Evolutionary conservation across 2,888 invertebrate genomes (phyloP), one percentile per base, ranked within the genome.

Genomic region (Xanthia icteritia): DNA sequence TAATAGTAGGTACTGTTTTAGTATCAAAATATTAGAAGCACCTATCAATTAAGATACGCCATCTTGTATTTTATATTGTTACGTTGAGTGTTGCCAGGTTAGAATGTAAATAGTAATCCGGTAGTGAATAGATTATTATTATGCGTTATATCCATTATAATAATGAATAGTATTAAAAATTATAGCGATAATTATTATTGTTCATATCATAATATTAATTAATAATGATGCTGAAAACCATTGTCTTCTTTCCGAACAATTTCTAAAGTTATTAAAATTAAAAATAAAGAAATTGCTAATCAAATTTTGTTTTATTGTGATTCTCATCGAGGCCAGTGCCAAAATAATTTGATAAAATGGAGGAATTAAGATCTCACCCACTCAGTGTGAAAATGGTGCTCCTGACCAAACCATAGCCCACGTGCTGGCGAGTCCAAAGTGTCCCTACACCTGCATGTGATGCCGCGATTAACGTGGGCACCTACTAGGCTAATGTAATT

Each of bases 231-330:
- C 96, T 96, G 95, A 95, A 88, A 96, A 96, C 94, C 94, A 96
- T 97, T 97, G 97, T 97, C 97, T 97, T 97, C 97, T 97, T 97
- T 97, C 97, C 97, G 97, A 97, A 97, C 97, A 97, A 97, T 98
- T 98, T 98, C 97, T 98, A 98, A 98, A 98, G 97, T 97, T 97
- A 97, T 97, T 97, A 96, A 92, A 97, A 96, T 96, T 96, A 95
- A 96, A 96, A 97, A 96, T 96, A 97, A 97, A 96, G 95, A 96
- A 96, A 96, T 96, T 96, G 96, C 96, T 96, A 96, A 96, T 96
- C 96, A 91, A 73, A 89, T 88, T 88, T 92, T 90, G 93, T 95
- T 95, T 96, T 77, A 92, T 92, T 94, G 64, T 42, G 3, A n/a
- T 80, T 63, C 13, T 56, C 17, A 17, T n/a, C 0, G 17, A 58